Evolutionary conservation across 2,797 vertebrate genomes (phyloP), one percentile per base, ranked within the genome.

Genomic region (Hydrophis major): DNA sequence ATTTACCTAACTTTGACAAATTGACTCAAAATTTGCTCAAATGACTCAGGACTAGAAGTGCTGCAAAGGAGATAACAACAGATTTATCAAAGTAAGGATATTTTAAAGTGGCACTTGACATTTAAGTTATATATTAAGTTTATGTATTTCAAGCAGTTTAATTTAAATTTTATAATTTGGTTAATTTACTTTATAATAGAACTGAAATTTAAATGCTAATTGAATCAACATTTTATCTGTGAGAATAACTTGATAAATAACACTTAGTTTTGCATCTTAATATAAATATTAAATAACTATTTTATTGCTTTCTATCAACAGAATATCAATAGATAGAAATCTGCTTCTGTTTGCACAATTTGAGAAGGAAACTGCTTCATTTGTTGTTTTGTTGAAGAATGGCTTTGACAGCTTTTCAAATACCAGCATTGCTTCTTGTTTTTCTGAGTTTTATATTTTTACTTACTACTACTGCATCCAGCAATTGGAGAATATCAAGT

Each of bases 401-500:
- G 97, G 93, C 37, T 0, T 92, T 95, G 0, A 91, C 92, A 37
- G 88, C 93, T 61, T 88, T 92, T 1, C 96, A 96, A 2, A 94
- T 95, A 0, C 96, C 94, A 91, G 94, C 94, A 0, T 12, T 97
- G 89, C 88, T 97, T 61, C 89, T 96, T 92, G 92, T 96, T 93
- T 88, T 96, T 83, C 14, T 93, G 25, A 97, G 97, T 69, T 94
- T 97, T 88, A 89, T 93, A 53, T 59, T 93, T 6, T 37, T 55
- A 13, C 50, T 97, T 63, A 11, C 96, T 37, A 60, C 94, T 3
- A 96, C 96, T 37, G 83, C 93, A 69, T 97, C 96, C 86, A 96
- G 63, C 92, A 94, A 89, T 55, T 97, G 97, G 97, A 96, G 95
- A 61, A 28, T 89, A 91, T 93, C 93, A 3, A 95, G 63, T 86